Evolutionary conservation across 23 tunicate genomes (phyloP), one percentile per base, ranked within the genome.

Genomic region (Halocynthia roretzi): DNA sequence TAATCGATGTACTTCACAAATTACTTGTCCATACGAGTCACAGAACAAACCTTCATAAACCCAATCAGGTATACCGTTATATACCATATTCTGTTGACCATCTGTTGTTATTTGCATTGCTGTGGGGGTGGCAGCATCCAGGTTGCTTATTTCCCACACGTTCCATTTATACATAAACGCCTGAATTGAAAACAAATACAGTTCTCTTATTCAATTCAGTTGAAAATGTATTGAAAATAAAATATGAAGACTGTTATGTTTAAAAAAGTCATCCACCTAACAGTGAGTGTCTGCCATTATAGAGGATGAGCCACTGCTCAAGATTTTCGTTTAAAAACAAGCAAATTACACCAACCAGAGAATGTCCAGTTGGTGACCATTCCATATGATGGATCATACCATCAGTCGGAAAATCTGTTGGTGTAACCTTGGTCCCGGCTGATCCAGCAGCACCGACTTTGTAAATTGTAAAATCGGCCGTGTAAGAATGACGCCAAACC

Each of bases 401-500:
- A 22, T 82, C 93, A 9, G 50, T 49, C 8, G 85, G 87, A 61
- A 86, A 83, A 31, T 31, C 4, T 31, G 44, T 31, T 5, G 55
- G 62, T 0, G 77, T 8, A 0, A 77, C 57, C 8, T 20, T 18
- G 20, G 62, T 48, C 8, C 78, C 78, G 64, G 14, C 77, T 52
- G 58, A 82, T n/a, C 51, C 53, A 15, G 55, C 76, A 22, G 61
- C 65, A 10, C 44, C 76, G 19, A 83, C 77, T 20, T 78, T 82
- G 55, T 64, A 86, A 50, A 92, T 81, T 31, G 71, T 74, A 57
- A 54, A 92, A 66, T 92, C 71, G 49, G 92, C 98, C 10, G 81
- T 77, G 84, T 92, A 86, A 6, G 98, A 92, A 70, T 92, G 98
- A 40, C 98, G 67, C 98, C 98, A 92, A 50, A 92, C 98, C 98